These are phyloP conservation scores for Gryllus bimaculatus DNA, from an alignment of 1,140 invertebrate genomes.

Conservation along the genomic window DNA sequence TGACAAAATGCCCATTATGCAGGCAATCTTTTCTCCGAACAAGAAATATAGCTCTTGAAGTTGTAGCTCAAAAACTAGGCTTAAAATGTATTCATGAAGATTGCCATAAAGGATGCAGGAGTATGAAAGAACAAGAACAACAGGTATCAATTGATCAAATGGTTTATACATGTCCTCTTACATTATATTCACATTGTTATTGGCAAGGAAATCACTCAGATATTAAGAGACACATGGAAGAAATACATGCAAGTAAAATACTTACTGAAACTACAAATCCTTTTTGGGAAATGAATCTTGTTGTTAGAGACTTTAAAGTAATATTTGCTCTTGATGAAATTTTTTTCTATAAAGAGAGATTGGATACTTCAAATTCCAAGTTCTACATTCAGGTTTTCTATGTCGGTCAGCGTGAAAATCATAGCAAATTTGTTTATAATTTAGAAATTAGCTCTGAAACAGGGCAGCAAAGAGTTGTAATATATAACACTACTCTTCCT, in stretches of 20 bases:
- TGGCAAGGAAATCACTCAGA: conserved; percentile 7
- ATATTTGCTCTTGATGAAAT: not conserved
- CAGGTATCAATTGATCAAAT: not conserved
- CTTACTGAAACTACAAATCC: not conserved
- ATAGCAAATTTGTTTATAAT: not conserved
- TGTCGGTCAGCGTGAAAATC: not conserved
- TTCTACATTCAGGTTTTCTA: not conserved
- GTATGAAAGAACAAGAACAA: not conserved
- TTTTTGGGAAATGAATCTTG: not conserved
- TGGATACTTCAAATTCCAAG: not conserved
- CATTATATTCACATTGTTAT: not conserved
- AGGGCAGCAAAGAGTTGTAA: not conserved
- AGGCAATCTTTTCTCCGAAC: conserved; percentile 56
- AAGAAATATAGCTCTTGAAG: conserved; percentile 64
- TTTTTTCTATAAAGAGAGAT: not conserved
- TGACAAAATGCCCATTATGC: conserved; percentile 63
- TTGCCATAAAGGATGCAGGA: not conserved
- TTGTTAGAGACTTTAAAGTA: not conserved
- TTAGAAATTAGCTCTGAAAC: not conserved
- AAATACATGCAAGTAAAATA: not conserved
- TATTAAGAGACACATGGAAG: not conserved
- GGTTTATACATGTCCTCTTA: conserved; percentile 9
- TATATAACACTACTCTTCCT: not conserved
- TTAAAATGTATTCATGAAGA: conserved; percentile 27
- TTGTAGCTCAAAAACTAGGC: conserved; percentile 31